Evolutionary conservation across 2,113 vertebrate species (phyloP), one percentile per base, ranked within the genome.

Genomic region (Elgaria multicarinata): DNA sequence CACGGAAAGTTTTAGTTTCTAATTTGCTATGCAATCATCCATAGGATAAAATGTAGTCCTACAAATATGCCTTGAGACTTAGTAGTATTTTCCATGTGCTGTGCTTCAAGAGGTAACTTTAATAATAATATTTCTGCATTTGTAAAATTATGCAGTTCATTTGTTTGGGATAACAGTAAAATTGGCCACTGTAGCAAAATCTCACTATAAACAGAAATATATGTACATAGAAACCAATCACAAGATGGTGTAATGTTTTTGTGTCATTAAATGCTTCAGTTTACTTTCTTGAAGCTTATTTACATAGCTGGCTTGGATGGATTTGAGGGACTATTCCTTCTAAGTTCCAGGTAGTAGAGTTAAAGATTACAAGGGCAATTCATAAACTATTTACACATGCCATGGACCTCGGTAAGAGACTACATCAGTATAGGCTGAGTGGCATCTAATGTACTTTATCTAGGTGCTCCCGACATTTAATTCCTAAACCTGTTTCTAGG

Each of bases 1-100:
- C 66, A 85, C 94, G 80, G 91, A 94, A 95, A 92, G 90, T 83
- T 42, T 83, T 91, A 90, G 33, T 92, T 26, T 93, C 77, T 87
- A 74, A 58, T 90, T n/a, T 82, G 80, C 86, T 93, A 92, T 93
- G 50, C 72, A 55, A 0, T 92, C 87, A 91, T 55, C 55, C 36
- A 12, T 89, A 83, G 55, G 58, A 85, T 87, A 92, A 91, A 94
- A 76, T 66, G 53, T 91, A 91, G 81, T n/a, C 31, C 82, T 94
- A 87, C 90, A 93, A 92, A 93, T 94, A 85, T 22, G 22, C 71
- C 82, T 62, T 83, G 86, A 86, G 82, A 87, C 81, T 79, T 87
- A 75, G 74, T 92, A 62, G 77, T 42, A 88, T 96, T 95, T 96
- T 95, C 83, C 83, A 77, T 92, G 3, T 55, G 22, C 8, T 50